A percentile compares a stretch with the other conserved stretches of the same genome.
phyloP scores from a whole-genome alignment of 2,888 invertebrate genomes.

The Stenolophus ochropezus region DNA sequence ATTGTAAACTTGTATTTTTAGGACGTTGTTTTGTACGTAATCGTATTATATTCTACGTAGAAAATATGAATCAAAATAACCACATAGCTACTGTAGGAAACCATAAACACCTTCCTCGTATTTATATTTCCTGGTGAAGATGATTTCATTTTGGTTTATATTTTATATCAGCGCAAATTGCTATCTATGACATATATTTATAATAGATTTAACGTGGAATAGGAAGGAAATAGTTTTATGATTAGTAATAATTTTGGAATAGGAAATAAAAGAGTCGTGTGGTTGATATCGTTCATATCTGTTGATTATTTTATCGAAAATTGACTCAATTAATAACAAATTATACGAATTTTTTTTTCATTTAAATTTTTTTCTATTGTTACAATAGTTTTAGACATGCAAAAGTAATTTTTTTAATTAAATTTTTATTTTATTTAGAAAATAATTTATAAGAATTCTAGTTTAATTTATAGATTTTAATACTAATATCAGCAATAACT shows the following conservation, averaged over 20 bases:
- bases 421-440: no score
- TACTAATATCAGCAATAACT: no score
- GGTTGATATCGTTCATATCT: no score
- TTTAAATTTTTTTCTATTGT: no score
- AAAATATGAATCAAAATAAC: slow-evolving; percentile 1
- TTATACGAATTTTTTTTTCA: no score
- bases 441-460: no score
- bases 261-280: neutral
- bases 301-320: no score
- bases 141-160: neutral
- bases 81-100: neutral
- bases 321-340: no score
- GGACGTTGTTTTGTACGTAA: neutral
- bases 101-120: neutral
- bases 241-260: neutral
- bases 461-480: no score
- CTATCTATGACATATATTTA: neutral
- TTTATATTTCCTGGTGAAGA: neutral
- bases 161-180: neutral
- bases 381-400: no score
- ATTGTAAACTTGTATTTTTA: neutral
- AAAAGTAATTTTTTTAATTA: no score
- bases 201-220: neutral
- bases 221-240: no score
- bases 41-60: neutral